Evolutionary conservation across 2,797 vertebrate genomes (phyloP).

Genomic region (Limnodromus scolopaceus): DNA sequence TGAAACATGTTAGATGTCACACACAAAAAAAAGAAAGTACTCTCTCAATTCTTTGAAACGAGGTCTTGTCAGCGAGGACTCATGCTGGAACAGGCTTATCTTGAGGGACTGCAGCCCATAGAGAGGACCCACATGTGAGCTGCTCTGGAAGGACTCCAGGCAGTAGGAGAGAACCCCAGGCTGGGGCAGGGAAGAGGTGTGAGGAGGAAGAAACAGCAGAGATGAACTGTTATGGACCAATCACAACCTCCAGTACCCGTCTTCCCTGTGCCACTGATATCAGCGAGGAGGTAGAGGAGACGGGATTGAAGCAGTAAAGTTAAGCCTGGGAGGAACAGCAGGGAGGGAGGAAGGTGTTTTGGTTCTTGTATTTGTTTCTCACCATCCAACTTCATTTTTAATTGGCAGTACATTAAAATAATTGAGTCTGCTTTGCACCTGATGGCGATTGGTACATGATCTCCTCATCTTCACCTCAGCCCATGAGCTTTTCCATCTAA

Average conservation of each 20-base stretch:
- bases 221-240: background rate
- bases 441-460: background rate
- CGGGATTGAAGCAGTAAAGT: background rate
- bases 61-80: background rate
- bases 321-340: background rate
- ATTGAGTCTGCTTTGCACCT: background rate
- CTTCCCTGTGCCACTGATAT: background rate
- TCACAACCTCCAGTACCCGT: background rate
- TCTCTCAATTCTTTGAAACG: background rate
- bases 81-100: background rate
- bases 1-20: background rate
- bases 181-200: background rate
- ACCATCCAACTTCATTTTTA: background rate
- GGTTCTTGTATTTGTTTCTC: background rate
- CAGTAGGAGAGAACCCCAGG: background rate
- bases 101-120: background rate
- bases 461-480: background rate
- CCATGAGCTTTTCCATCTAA: background rate
- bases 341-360: background rate
- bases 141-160: background rate
- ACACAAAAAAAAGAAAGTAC: background rate
- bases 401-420: background rate
- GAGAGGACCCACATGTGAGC: background rate
- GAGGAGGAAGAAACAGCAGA: background rate
- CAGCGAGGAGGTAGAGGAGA: background rate